Evolutionary conservation across 1,140 invertebrate species (phyloP).

Genomic region (Rhopalosiphum padi): DNA sequence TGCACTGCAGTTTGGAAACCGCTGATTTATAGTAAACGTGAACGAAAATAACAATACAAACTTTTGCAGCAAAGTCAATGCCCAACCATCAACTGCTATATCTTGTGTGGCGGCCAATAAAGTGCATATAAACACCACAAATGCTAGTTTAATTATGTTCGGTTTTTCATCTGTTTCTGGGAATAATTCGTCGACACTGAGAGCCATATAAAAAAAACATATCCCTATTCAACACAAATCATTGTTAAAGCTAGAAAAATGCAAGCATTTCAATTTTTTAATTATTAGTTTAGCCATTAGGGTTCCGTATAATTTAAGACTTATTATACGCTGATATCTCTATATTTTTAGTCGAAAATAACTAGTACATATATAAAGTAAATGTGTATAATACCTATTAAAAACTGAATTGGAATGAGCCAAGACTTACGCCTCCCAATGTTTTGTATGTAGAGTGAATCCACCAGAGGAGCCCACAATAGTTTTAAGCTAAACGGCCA

Average conservation of each 20-base stretch:
- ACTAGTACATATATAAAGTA: background rate
- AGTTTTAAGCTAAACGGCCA: background rate
- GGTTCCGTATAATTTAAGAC: too few relatives aligned
- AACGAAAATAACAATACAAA: slow-evolving; percentile 62
- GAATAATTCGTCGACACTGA: background rate
- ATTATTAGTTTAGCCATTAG: background rate
- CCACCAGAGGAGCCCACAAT: background rate
- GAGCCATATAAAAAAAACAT: background rate
- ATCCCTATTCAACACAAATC: background rate
- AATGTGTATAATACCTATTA: background rate
- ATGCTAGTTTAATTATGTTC: slow-evolving; percentile 80
- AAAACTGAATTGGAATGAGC: background rate
- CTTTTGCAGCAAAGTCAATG: slow-evolving; percentile 96
- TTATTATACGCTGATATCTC: too few relatives aligned
- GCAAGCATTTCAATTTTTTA: too few relatives aligned
- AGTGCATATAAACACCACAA: slow-evolving; percentile 69
- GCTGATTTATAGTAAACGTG: too few relatives aligned
- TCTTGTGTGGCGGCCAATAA: slow-evolving; percentile 98
- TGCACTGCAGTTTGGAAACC: too few relatives aligned
- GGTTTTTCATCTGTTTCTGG: slow-evolving; percentile 65
- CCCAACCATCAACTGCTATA: slow-evolving; percentile 99
- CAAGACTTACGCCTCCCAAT: background rate
- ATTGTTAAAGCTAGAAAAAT: background rate
- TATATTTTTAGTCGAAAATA: background rate
- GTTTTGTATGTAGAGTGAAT: background rate